Evolutionary conservation across 2,888 invertebrate genomes (phyloP).

Genomic region (Limnephilus lunatus): DNA sequence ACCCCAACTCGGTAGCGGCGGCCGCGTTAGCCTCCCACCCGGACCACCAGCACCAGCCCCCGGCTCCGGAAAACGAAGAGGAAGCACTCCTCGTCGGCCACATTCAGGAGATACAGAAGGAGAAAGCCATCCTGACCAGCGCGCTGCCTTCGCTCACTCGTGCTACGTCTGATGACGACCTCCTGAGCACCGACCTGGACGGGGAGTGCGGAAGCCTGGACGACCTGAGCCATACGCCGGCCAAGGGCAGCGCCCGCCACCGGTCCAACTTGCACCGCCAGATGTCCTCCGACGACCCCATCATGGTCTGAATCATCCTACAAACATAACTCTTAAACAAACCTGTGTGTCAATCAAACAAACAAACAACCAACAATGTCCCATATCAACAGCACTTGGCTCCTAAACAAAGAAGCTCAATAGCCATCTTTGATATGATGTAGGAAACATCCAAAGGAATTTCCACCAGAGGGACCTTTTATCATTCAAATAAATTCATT

Average conservation of each 20-base stretch:
- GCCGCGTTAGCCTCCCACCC: constrained; percentile 68
- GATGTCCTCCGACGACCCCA: constrained; percentile 77
- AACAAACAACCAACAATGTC: background rate
- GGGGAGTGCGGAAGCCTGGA: constrained; percentile 83
- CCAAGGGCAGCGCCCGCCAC: constrained; percentile 67
- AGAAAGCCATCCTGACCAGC: constrained; percentile 88
- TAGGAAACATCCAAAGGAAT: no score
- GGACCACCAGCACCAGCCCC: constrained; percentile 64
- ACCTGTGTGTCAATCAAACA: background rate
- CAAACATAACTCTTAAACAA: background rate
- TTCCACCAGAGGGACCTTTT: no score
- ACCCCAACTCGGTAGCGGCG: constrained; percentile 66
- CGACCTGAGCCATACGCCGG: constrained; percentile 74
- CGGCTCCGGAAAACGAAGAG: constrained; percentile 76
- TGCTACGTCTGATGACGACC: constrained; percentile 92
- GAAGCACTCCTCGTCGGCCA: constrained; percentile 87
- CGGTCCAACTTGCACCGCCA: constrained; percentile 73
- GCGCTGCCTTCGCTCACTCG: constrained; percentile 88
- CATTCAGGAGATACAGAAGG: constrained; percentile 88
- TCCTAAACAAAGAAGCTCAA: no score
- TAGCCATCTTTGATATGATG: no score
- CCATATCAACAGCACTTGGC: background rate
- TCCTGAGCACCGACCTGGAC: constrained; percentile 86
- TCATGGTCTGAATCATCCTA: constrained; percentile 71
- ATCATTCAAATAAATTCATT: no score